Conservation (phyloP, 2,888 invertebrate species). For the Rhagonycha lutea region DNA sequence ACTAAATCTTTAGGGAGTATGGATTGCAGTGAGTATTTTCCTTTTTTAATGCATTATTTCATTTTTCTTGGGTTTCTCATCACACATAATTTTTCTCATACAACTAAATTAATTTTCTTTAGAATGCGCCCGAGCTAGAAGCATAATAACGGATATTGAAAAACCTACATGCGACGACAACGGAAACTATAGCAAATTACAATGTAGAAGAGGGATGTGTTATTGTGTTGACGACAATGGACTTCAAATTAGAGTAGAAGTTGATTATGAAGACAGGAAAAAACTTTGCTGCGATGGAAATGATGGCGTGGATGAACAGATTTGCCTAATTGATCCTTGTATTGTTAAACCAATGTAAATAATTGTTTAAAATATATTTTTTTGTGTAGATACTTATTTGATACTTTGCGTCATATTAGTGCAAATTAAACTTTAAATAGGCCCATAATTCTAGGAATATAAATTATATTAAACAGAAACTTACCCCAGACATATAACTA, state of each 20-base stretch:
- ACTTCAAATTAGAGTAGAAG: constrained; percentile 54
- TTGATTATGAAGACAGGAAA: constrained; percentile 31
- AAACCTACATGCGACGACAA: constrained; percentile 64
- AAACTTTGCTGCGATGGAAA: constrained; percentile 30
- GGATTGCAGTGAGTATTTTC: constrained; percentile 64
- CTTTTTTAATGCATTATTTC: neutral
- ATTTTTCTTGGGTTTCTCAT: neutral
- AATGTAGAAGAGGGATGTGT: constrained; percentile 65
- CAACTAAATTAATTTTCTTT: constrained; percentile 34
- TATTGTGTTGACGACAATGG: constrained; percentile 68
- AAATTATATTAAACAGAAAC: too few species aligned
- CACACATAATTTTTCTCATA: too few species aligned
- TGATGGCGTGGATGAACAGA: too few species aligned
- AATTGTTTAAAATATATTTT: neutral
- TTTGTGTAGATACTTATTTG: too few species aligned
- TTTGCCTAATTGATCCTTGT: too few species aligned
- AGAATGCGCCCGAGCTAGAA: constrained; percentile 67
- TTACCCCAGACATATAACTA: too few species aligned
- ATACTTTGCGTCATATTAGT: too few species aligned
- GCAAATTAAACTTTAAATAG: too few species aligned
- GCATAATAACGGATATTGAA: constrained; percentile 52
- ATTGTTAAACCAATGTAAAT: neutral
- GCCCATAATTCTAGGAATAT: too few species aligned
- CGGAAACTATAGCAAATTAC: constrained; percentile 66
- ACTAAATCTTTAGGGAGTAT: constrained; percentile 55